These are phyloP conservation scores for Poeciliopsis presidionis DNA, from an alignment of 2,797 vertebrate species.

Conservation along the genomic window DNA sequence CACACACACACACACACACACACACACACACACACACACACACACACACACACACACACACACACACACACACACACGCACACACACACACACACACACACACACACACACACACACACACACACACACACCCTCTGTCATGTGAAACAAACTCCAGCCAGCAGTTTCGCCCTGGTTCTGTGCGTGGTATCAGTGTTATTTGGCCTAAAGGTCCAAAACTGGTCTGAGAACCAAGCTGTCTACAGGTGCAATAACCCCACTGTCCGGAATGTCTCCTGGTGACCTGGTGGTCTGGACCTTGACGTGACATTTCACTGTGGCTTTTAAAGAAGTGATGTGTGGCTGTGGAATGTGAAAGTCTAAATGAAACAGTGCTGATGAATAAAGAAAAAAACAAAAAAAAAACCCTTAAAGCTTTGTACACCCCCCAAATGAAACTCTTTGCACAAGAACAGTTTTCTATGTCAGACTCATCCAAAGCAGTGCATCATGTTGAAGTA, in stretches of 20 bases:
- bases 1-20: too few species aligned
- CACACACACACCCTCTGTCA: not conserved
- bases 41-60: too few species aligned
- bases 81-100: too few species aligned
- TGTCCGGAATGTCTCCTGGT: constrained; percentile 1
- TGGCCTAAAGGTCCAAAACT: constrained; percentile 44
- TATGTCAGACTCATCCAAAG: not conserved
- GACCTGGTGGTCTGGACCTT: not conserved
- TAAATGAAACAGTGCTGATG: not conserved
- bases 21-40: too few species aligned
- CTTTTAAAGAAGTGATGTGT: not conserved
- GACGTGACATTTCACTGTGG: not conserved
- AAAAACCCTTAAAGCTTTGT: not conserved
- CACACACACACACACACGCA: too few species aligned
- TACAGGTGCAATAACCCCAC: constrained; percentile 31
- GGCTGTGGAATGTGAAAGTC: not conserved
- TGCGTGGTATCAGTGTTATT: constrained; percentile 28
- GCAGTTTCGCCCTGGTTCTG: constrained; percentile 67
- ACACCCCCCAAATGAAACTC: not conserved
- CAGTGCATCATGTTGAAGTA: not conserved
- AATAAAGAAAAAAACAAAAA: not conserved
- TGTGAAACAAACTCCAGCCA: constrained; percentile 71
- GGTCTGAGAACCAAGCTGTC: constrained; percentile 25
- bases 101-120: too few species aligned
- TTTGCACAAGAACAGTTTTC: not conserved